Base-by-base conservation (phyloP, 2,113 vertebrate species). In the Macrotus californicus region DNA sequence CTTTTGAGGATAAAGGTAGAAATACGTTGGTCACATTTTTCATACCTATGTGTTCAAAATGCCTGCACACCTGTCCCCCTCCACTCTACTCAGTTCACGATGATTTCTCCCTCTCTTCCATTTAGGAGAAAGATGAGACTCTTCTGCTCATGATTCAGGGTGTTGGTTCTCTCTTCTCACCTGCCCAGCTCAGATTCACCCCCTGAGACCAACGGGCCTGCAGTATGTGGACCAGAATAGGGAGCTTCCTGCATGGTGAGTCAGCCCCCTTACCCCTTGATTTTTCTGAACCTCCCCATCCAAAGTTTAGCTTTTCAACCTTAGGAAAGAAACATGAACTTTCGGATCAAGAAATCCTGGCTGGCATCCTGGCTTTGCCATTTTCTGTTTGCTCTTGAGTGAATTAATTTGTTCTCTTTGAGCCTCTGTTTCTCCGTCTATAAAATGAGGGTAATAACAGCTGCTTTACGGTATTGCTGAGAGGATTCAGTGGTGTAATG, bases 311-410 rank as follows among this genome's bases (percentile, higher is more conserved):
- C 21, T 80, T 22, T 67, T 75, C 48, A 67, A 22, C 61, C 29
- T 24, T 54, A n/a, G 24, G n/a, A 39, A 64, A 36, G 16, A 6
- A 87, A 72, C 24, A 7, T 6, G 11, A 36, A n/a, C 36, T 93
- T 90, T 54, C 34, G 34, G 48, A 56, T 73, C 64, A 46, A 88
- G 70, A 70, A 85, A 88, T 48, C n/a, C 10, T 24, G 18, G 21
- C n/a, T 31, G 59, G 4, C 22, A 61, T 86, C 31, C 31, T 77
- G 31, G 39, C 8, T 75, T 85, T 66, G 59, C 5, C 15, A 8
- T 70, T 84, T 92, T 93, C 59, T 89, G 6, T 81, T 94, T 87
- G 52, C 10, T 4, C 39, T 94, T 77, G 46, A 81, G 15, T 11
- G n/a, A 84, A 18, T 81, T 31, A 26, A 14, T 26, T 56, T 84